Conservation (phyloP, 2,113 vertebrate species). For the Heterochromis multidens region DNA sequence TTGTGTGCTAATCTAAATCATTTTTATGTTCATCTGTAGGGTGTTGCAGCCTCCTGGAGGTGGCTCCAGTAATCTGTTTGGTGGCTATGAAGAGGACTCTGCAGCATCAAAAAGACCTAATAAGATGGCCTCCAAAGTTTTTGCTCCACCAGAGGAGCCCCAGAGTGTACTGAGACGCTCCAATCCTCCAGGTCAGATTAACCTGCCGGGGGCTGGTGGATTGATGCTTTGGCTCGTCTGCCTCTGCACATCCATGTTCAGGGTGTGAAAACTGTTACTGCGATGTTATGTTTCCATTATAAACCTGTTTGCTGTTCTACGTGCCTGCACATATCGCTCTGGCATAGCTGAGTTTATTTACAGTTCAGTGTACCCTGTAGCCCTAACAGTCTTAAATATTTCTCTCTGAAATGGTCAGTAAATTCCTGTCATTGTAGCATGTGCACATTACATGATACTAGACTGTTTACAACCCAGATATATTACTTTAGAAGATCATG, state of each 20-base stretch:
- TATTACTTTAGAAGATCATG: neutral
- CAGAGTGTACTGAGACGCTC: conserved; percentile 81
- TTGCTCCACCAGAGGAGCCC: conserved; percentile 80
- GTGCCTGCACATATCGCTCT: neutral
- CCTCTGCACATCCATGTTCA: neutral
- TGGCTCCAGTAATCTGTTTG: conserved; percentile 85
- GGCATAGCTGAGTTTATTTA: neutral
- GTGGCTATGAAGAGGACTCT: conserved; percentile 78
- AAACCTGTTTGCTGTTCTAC: neutral
- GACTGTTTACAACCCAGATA: too few relatives aligned
- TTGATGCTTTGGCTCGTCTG: neutral
- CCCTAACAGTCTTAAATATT: neutral
- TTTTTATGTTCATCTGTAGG: conserved; percentile 58
- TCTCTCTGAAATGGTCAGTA: neutral
- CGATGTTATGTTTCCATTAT: neutral
- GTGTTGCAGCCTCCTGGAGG: conserved; percentile 88
- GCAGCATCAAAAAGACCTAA: conserved; percentile 75
- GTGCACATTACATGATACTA: neutral
- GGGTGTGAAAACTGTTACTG: conserved; percentile 33
- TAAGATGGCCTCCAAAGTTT: conserved; percentile 90
- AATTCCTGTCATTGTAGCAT: neutral
- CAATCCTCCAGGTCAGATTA: conserved; percentile 88
- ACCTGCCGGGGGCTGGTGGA: neutral
- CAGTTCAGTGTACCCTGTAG: neutral
- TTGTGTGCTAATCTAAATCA: neutral